Evolutionary conservation across 1,140 invertebrate species (phyloP), one percentile per base, ranked within the genome.

Genomic region (Kradibia gibbosae): DNA sequence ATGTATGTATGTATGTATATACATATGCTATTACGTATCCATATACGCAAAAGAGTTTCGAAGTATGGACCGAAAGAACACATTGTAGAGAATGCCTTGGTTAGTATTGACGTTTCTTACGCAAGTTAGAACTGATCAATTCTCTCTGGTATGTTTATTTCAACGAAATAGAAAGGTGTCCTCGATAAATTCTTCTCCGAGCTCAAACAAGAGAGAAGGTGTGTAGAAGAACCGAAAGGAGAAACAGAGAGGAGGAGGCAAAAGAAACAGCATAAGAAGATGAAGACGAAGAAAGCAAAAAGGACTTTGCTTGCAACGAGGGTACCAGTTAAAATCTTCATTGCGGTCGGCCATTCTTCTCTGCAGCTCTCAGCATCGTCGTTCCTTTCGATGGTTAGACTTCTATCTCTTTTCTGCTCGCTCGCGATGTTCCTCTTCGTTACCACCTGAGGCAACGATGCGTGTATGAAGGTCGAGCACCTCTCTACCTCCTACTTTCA

Each of bases 321-420:
- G 85, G 85, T 87, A 87, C 86, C 83, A 87, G 87, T 89, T 90
- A 90, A 90, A 90, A 90, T 89, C 87, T 89, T 89, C 88, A 90
- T 90, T 88, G 87, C 86, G 87, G 88, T 89, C 87, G 85, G 87
- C 88, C 88, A 89, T 89, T 89, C 87, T 88, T 88, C 84, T 87
- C 84, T 83, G 82, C 65, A 73, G 72, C 78, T 77, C 65, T 85
- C 57, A 65, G 48, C 70, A 60, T 80, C 78, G 34, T 73, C 74
- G 75, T 73, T 77, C 80, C 78, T 80, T 82, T 77, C 76, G 76
- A 81, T 81, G 80, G 71, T 76, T 82, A 80, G 80, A 31, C 82
- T 81, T 65, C 55, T 67, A 53, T 82, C 55, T 67, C 67, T 84
- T n/a, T 42, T 74, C 53, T 31, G 22, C n/a, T 81, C 80, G 48